A percentile compares a stretch with the other conserved stretches of the same genome.
These are phyloP conservation scores for Caenorhabditis elegans DNA, from an alignment of 1,140 invertebrate species.

Conservation along the genomic window DNA sequence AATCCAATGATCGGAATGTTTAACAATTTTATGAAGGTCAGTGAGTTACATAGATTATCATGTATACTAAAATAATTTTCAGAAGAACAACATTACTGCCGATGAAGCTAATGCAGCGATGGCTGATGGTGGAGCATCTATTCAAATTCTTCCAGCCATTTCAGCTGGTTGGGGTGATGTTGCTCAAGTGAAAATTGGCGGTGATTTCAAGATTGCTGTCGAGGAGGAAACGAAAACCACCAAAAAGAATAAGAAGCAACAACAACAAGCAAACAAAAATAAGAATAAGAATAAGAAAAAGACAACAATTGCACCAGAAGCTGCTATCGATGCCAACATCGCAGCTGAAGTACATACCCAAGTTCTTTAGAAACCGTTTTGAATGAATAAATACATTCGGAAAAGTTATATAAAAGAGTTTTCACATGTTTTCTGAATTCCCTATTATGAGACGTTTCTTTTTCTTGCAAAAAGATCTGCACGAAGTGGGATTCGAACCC, in stretches of 20 bases:
- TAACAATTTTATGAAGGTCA: background rate
- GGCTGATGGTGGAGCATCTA: too few species aligned
- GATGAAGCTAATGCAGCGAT: background rate
- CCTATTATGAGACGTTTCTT: too few species aligned
- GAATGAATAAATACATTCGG: slow-evolving; percentile 14
- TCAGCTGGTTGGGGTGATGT: background rate
- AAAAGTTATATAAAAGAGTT: background rate
- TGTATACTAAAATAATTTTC: background rate
- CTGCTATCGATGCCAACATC: background rate
- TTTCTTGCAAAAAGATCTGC: slow-evolving; percentile 18
- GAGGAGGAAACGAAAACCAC: background rate
- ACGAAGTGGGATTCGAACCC: slow-evolving; percentile 41
- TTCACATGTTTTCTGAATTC: background rate
- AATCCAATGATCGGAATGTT: background rate
- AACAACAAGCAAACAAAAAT: background rate
- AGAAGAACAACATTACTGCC: background rate
- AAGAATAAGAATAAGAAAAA: slow-evolving; percentile 12
- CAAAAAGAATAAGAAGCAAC: slow-evolving; percentile 13
- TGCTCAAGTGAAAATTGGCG: too few species aligned
- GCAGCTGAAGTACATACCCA: background rate
- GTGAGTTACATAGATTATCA: too few species aligned
- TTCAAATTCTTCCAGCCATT: slow-evolving; percentile 9
- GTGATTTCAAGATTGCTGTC: background rate
- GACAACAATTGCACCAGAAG: background rate
- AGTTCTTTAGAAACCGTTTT: slow-evolving; percentile 15